A percentile compares a stretch with the other conserved stretches of the same genome.
Conservation (phyloP, 2,888 invertebrate species). For the Pristionchus fissidentatus region DNA sequence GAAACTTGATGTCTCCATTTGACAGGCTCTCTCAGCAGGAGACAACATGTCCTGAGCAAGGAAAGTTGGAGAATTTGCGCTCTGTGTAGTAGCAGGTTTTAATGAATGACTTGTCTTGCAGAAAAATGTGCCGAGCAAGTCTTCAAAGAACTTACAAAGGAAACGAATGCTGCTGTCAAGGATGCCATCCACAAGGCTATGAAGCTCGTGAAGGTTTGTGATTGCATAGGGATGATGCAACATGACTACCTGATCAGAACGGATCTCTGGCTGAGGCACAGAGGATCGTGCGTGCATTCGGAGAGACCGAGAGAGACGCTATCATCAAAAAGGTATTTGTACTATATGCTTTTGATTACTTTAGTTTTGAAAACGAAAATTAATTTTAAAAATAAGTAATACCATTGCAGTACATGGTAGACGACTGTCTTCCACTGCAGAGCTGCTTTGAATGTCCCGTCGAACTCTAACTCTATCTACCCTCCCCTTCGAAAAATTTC, state of each 20-base stretch:
- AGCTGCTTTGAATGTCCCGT: conserved; percentile 43
- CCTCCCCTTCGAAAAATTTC: neutral
- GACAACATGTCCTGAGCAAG: too few relatives aligned
- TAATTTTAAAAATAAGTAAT: neutral
- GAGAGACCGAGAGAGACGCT: neutral
- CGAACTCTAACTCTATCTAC: conserved; percentile 30
- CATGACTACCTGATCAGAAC: neutral
- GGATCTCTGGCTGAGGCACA: conserved; percentile 11
- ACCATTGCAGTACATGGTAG: conserved; percentile 13
- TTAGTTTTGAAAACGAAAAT: neutral
- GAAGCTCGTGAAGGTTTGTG: conserved; percentile 29
- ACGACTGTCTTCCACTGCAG: neutral
- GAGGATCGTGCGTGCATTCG: neutral
- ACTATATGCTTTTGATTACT: neutral
- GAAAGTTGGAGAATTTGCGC: too few relatives aligned
- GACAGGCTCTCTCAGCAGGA: too few relatives aligned
- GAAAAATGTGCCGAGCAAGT: conserved; percentile 19
- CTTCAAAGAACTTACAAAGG: neutral
- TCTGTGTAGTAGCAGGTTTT: neutral
- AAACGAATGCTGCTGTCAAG: conserved; percentile 1
- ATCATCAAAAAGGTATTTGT: neutral
- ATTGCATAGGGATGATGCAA: too few relatives aligned
- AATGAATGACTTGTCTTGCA: neutral
- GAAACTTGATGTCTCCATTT: too few relatives aligned
- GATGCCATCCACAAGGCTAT: neutral